phyloP scores from a whole-genome alignment of 2,113 vertebrate species.

The Holacanthus passer region DNA sequence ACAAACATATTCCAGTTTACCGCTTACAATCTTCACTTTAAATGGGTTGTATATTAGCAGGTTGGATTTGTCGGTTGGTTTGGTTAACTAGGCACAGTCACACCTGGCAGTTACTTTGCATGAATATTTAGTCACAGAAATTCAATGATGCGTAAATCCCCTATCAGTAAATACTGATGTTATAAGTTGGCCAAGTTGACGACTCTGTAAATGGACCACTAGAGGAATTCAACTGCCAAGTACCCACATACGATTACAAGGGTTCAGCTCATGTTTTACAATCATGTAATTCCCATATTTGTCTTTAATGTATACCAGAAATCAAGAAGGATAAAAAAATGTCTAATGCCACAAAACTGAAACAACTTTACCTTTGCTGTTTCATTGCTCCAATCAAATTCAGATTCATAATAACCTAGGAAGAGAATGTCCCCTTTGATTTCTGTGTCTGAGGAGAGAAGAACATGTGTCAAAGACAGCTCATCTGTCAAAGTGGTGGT shows the following conservation, averaged over 20 bases:
- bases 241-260: not conserved
- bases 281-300: not conserved
- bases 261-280: not conserved
- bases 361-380: slow-evolving; percentile 88
- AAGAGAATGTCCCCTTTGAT: slow-evolving; percentile 93
- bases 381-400: slow-evolving; percentile 94
- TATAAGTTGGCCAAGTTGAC: too few relatives aligned
- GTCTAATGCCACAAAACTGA: not conserved
- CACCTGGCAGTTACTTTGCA: too few relatives aligned
- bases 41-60: too few relatives aligned
- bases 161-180: too few relatives aligned
- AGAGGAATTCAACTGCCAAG: not conserved
- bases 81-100: too few relatives aligned
- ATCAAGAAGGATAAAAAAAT: not conserved
- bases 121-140: too few relatives aligned
- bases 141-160: too few relatives aligned
- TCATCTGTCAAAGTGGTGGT: not conserved
- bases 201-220: not conserved
- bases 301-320: not conserved
- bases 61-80: too few relatives aligned
- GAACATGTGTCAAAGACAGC: slow-evolving; percentile 5
- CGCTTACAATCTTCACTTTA: too few relatives aligned
- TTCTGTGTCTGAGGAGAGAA: slow-evolving; percentile 89
- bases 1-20: too few relatives aligned
- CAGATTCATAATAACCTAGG: slow-evolving; percentile 92